Conservation (phyloP, 1,140 invertebrate genomes). For the Thereuonema tuberculata region DNA sequence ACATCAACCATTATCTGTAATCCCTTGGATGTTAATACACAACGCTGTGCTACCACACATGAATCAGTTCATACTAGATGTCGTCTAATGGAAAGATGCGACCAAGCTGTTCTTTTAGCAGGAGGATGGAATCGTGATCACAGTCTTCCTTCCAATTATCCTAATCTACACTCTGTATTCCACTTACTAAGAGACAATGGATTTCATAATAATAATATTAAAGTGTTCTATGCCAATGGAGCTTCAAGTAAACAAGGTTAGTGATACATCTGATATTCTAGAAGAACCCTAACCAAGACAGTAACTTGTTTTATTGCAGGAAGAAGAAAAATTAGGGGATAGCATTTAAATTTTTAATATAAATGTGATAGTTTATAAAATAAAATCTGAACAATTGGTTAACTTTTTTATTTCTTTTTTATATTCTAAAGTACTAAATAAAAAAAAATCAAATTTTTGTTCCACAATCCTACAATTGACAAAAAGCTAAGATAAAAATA, state of each 20-base stretch:
- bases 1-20: conserved; percentile 34
- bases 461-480: no score
- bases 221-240: conserved; percentile 42
- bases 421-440: no score
- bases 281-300: no score
- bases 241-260: conserved; percentile 8
- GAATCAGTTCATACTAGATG: conserved; percentile 33
- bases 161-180: conserved; percentile 32
- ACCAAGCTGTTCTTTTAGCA: conserved; percentile 39
- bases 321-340: no score
- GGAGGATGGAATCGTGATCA: conserved; percentile 41
- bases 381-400: neutral
- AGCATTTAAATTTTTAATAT: neutral
- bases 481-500: no score
- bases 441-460: no score
- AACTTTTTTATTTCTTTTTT: no score
- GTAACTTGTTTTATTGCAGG: no score
- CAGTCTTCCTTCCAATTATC: conserved; percentile 23
- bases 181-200: conserved; percentile 35
- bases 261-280: no score
- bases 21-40: conserved; percentile 35
- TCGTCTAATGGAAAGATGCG: conserved; percentile 39
- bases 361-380: neutral
- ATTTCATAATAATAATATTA: conserved; percentile 37
- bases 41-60: conserved; percentile 34